These are phyloP conservation scores for Dorcus hopei DNA, from an alignment of 2,888 invertebrate genomes.

Conservation along the genomic window DNA sequence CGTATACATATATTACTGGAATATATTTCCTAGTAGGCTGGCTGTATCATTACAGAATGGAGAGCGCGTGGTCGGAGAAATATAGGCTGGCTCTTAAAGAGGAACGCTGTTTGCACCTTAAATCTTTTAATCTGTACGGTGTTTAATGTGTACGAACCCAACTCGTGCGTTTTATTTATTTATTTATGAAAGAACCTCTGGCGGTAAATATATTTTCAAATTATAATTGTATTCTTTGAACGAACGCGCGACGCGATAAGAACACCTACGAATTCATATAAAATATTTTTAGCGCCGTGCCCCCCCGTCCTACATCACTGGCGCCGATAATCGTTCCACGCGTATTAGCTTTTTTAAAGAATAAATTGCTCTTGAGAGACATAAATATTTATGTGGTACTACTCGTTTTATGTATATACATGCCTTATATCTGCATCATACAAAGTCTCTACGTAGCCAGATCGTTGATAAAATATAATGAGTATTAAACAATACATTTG, in stretches of 20 bases:
- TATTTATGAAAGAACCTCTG: not conserved
- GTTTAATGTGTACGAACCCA: not conserved
- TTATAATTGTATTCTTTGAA: not conserved
- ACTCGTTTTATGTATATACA: not conserved
- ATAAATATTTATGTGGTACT: conserved; percentile 7
- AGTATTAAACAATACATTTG: no score
- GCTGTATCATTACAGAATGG: conserved; percentile 2
- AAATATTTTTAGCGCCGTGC: conserved; percentile 12
- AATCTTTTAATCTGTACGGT: not conserved
- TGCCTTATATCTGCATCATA: conserved; percentile 3
- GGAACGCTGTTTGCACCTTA: conserved; percentile 16
- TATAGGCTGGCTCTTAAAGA: conserved; percentile 9
- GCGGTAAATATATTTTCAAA: conserved; percentile 3
- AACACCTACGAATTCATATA: conserved; percentile 12
- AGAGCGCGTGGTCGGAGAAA: conserved; percentile 18
- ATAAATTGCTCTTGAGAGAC: not conserved
- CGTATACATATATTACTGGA: conserved; percentile 9
- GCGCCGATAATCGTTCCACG: conserved; percentile 17
- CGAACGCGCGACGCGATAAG: not conserved
- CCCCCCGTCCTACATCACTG: conserved; percentile 13
- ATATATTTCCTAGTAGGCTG: conserved; percentile 9
- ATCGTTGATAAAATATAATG: no score
- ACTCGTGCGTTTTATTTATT: not conserved
- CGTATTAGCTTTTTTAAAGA: not conserved
- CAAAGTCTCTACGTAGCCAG: not conserved